Percentiles rank a stretch among this genome's conserved stretches.
Conservation (phyloP, 2,888 invertebrate species). For the Drosophila anomelani region DNA sequence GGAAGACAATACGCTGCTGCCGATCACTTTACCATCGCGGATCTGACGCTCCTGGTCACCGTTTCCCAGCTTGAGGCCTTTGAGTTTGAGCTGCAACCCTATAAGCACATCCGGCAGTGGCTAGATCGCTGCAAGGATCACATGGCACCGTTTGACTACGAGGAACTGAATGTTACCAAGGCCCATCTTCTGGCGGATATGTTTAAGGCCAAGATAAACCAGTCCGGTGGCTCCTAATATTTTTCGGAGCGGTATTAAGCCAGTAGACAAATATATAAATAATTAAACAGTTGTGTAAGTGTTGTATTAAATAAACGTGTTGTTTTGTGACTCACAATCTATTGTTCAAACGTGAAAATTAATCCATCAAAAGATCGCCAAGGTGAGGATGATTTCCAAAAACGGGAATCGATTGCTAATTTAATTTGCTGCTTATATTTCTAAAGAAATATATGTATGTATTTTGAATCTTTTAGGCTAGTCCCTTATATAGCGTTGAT, state of each 20-base stretch:
- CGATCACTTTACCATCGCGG: slow-evolving; percentile 85
- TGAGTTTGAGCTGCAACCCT: slow-evolving; percentile 86
- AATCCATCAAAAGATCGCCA: slow-evolving; percentile 1
- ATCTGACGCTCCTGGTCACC: slow-evolving; percentile 83
- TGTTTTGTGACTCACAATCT: slow-evolving; percentile 12
- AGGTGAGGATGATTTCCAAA: slow-evolving; percentile 1
- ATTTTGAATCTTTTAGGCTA: too few relatives aligned
- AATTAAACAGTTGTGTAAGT: slow-evolving; percentile 25
- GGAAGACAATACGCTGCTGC: slow-evolving; percentile 87
- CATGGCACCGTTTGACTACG: slow-evolving; percentile 88
- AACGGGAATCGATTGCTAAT: neutral
- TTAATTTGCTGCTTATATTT: neutral
- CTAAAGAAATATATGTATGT: neutral
- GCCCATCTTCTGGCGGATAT: slow-evolving; percentile 86
- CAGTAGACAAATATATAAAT: neutral
- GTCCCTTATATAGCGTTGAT: neutral
- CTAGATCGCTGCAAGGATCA: slow-evolving; percentile 88
- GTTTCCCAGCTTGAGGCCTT: slow-evolving; percentile 85
- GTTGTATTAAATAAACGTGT: slow-evolving; percentile 49
- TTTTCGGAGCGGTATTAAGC: neutral
- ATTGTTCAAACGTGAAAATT: neutral
- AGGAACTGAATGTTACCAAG: slow-evolving; percentile 87
- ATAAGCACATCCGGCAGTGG: slow-evolving; percentile 87
- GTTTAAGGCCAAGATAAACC: slow-evolving; percentile 85
- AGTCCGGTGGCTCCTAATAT: slow-evolving; percentile 22